Evolutionary conservation across 2,888 invertebrate species (phyloP).

Genomic region (Parascotia fuliginaria): DNA sequence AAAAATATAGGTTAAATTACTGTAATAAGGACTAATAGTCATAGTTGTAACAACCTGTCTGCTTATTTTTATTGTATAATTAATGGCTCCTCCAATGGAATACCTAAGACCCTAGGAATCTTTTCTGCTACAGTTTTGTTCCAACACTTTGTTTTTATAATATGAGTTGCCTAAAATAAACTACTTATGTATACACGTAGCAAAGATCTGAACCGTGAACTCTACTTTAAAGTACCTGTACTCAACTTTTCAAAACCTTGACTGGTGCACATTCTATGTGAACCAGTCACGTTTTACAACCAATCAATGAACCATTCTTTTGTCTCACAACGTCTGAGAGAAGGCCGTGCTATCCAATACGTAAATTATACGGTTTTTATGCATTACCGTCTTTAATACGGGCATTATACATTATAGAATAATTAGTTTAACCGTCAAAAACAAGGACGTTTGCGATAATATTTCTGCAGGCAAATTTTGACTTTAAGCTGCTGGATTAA

Average conservation of each 20-base stretch:
- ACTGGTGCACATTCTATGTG: neutral
- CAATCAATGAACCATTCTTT: conserved; percentile 21
- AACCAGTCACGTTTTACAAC: conserved; percentile 33
- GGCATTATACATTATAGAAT: conserved; percentile 17
- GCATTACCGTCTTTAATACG: neutral
- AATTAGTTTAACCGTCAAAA: conserved; percentile 13
- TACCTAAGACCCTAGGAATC: too few relatives aligned
- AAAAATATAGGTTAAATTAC: too few relatives aligned
- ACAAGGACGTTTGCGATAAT: conserved; percentile 1
- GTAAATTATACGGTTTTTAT: neutral
- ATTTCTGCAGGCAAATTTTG: neutral
- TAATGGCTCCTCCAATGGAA: too few relatives aligned
- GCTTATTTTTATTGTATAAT: too few relatives aligned
- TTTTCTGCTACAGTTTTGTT: too few relatives aligned
- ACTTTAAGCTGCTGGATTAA: neutral
- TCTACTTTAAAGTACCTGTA: too few relatives aligned
- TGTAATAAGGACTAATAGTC: too few relatives aligned
- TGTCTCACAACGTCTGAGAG: neutral
- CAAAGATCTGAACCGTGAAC: too few relatives aligned
- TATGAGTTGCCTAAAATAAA: too few relatives aligned
- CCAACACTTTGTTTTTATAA: too few relatives aligned
- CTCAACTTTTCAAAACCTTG: neutral
- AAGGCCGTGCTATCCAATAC: neutral
- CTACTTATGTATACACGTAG: too few relatives aligned
- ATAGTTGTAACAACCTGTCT: too few relatives aligned